These are phyloP conservation scores for Lepidurus apus DNA, from an alignment of 1,140 invertebrate species.

Conservation along the genomic window DNA sequence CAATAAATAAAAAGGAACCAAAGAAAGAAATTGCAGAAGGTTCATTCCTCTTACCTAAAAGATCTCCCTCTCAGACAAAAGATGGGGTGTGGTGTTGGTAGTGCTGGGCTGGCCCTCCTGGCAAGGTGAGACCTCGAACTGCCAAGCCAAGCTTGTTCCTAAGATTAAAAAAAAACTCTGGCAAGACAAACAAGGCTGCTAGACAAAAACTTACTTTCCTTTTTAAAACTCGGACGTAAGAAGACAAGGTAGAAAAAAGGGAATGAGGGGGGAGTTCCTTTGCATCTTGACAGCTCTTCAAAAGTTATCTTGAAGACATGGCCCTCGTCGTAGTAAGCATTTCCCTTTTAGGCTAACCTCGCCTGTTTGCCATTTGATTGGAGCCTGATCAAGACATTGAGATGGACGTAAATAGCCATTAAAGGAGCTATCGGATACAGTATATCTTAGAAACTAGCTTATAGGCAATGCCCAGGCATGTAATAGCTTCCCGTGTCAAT, in stretches of 20 bases:
- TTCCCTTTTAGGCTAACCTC: neutral
- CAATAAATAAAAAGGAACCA: neutral
- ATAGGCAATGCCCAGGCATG: neutral
- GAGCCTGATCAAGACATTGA: slow-evolving; percentile 1
- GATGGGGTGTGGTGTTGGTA: slow-evolving; percentile 8
- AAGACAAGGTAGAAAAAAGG: neutral
- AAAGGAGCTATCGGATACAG: neutral
- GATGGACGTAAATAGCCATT: neutral
- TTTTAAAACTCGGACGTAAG: neutral
- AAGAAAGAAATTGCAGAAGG: neutral
- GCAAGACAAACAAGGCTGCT: slow-evolving; percentile 9
- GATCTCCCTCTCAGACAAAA: neutral
- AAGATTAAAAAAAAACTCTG: neutral
- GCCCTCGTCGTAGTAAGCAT: neutral
- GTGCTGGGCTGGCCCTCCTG: neutral
- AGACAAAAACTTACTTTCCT: neutral
- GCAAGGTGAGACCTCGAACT: slow-evolving; percentile 15
- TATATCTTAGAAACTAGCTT: neutral
- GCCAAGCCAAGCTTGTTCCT: neutral
- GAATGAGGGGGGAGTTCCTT: neutral
- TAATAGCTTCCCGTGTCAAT: slow-evolving; percentile 17
- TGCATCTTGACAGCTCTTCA: neutral
- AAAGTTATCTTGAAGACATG: neutral
- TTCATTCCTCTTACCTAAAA: slow-evolving; percentile 11
- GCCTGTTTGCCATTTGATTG: slow-evolving; percentile 5